phyloP scores from a whole-genome alignment of 2,113 vertebrate genomes.

The Barbus barbus region DNA sequence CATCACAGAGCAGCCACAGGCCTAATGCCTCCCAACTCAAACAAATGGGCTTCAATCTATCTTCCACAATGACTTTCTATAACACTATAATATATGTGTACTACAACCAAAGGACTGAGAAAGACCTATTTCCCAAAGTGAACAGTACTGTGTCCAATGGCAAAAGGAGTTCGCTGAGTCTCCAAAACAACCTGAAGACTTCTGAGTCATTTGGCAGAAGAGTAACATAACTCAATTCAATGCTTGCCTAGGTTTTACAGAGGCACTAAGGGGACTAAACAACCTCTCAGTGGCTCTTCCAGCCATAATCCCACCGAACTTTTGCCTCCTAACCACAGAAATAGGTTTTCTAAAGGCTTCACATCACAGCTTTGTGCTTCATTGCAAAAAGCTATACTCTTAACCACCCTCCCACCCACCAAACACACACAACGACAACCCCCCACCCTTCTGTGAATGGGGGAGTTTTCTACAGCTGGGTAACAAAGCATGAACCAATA shows the following conservation, averaged over 20 bases:
- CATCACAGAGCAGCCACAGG: constrained; percentile 22
- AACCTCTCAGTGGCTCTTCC: constrained; percentile 40
- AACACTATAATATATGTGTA: neutral
- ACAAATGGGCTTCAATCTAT: constrained; percentile 10
- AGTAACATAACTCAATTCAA: constrained; percentile 2
- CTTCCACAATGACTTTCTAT: neutral
- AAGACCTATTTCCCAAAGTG: neutral
- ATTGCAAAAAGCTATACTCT: constrained; percentile 42
- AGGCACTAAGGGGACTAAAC: neutral
- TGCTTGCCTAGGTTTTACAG: constrained; percentile 1
- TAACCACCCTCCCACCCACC: constrained; percentile 36
- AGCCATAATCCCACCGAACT: constrained; percentile 38
- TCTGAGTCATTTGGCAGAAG: neutral
- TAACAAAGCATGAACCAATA: constrained; percentile 83
- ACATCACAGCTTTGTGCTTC: constrained; percentile 64
- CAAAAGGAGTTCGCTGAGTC: neutral
- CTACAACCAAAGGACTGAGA: neutral
- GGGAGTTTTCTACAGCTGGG: constrained; percentile 76
- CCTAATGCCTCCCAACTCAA: neutral
- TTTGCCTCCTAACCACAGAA: constrained; percentile 41
- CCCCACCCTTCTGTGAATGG: constrained; percentile 65
- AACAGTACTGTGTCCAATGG: neutral
- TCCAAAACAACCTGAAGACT: constrained; percentile 4
- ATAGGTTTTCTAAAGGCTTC: constrained; percentile 42
- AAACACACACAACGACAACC: constrained; percentile 37